Evolutionary conservation across 2,888 invertebrate genomes (phyloP), one percentile per base, ranked within the genome.

Genomic region (Ferrisia virgata): DNA sequence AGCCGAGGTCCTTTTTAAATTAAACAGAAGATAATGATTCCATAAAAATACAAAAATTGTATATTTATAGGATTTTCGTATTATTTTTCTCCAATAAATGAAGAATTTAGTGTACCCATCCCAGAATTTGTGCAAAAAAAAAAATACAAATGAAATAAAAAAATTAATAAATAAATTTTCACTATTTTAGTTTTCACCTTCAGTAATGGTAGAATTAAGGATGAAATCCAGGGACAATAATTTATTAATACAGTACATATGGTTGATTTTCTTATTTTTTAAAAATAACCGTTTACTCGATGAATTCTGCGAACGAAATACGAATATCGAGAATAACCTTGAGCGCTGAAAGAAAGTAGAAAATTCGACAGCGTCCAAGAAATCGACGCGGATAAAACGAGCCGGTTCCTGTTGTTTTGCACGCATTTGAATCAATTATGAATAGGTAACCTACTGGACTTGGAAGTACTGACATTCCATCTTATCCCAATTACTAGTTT

Each of bases 381-480:
- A 64, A 64, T 64, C 64, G 28, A 4, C 64, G 28, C 13, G 28
- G 0, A 13, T 25, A n/a, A n/a, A n/a, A n/a, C n/a, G 13, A 64
- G 31, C 64, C 64, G 64, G 72, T 76, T 76, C 72, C 72, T 36
- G 72, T 36, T 76, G 36, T 76, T 76, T 76, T 36, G 33, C 72
- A 76, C 72, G 72, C 33, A 33, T 76, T 76, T 6, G 28, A 64
- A 28, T 64, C 28, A 76, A 76, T 76, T 76, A 76, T 5, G 18
- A 18, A 18, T n/a, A 15, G 33, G 33, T 76, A 76, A 76, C 72
- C 72, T 76, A 76, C 13, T 76, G 72, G 72, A 76, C 72, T 76
- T 76, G 72, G 72, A 18, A 36, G 36, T 76, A 36, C 72, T 76
- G 72, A 76, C 72, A 76, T 76, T 76, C 72, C 72, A 76, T 36